Evolutionary conservation across 2,888 invertebrate genomes (phyloP).

Genomic region (Apamea anceps): DNA sequence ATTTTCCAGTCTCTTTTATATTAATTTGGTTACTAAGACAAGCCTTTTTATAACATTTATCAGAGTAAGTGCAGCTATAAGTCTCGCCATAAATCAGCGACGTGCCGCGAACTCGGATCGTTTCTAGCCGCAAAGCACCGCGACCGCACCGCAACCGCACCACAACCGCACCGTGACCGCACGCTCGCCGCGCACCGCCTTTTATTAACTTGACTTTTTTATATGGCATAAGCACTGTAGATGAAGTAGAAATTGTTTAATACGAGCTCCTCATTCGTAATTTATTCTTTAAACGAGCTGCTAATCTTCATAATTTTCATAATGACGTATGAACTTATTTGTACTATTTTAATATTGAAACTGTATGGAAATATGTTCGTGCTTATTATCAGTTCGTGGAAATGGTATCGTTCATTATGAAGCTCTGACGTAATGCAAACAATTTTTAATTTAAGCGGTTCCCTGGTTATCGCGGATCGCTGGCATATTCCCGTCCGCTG

Average conservation of each 20-base stretch:
- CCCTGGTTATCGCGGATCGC: background rate
- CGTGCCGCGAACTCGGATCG: background rate
- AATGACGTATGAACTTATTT: background rate
- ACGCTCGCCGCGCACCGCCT: background rate
- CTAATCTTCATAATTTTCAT: background rate
- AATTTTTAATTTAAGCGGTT: slow-evolving; percentile 18
- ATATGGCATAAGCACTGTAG: background rate
- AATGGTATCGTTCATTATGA: background rate
- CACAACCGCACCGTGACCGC: background rate
- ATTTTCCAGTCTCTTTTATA: slow-evolving; percentile 14
- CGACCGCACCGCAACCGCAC: background rate
- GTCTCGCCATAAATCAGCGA: slow-evolving; percentile 15
- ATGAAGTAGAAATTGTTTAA: slow-evolving; percentile 13
- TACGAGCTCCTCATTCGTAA: slow-evolving; percentile 14
- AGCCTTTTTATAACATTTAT: slow-evolving; percentile 25
- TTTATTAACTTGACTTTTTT: slow-evolving; percentile 33
- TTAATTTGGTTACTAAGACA: slow-evolving; percentile 16
- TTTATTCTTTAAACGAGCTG: slow-evolving; percentile 6
- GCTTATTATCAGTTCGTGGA: background rate
- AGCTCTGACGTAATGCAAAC: slow-evolving; percentile 3
- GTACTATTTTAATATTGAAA: background rate
- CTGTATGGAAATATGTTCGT: background rate
- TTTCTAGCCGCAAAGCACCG: background rate
- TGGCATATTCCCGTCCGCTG: background rate
- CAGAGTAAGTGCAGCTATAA: slow-evolving; percentile 17